phyloP scores from a whole-genome alignment of 2,797 vertebrate species.

The Echiichthys vipera region DNA sequence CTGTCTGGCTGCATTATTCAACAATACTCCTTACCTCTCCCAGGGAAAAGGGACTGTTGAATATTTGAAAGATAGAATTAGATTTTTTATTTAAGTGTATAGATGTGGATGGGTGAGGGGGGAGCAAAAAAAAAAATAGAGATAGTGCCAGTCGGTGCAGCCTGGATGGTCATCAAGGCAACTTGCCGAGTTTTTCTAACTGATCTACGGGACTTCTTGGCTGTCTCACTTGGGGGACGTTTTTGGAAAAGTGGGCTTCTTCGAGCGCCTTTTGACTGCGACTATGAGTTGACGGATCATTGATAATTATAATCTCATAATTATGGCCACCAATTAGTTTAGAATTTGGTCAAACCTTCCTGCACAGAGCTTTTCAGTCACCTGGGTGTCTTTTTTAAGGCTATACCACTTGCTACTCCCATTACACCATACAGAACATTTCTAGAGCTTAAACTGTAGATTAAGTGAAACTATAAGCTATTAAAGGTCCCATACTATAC shows the following conservation, averaged over 20 bases:
- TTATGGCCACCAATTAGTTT: slow-evolving; percentile 68
- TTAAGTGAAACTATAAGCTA: background rate
- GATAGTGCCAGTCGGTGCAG: slow-evolving; percentile 77
- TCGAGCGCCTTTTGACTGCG: slow-evolving; percentile 76
- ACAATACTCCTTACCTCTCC: slow-evolving; percentile 83
- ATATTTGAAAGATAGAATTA: slow-evolving; percentile 85
- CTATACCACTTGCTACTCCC: slow-evolving; percentile 1
- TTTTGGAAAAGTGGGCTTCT: slow-evolving; percentile 73
- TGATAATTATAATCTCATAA: slow-evolving; percentile 83
- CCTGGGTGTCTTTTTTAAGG: slow-evolving; percentile 24
- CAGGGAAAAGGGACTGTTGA: slow-evolving; percentile 80
- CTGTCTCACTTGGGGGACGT: slow-evolving; percentile 69
- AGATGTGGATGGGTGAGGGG: slow-evolving; percentile 62
- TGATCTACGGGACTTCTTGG: slow-evolving; percentile 80
- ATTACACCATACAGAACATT: slow-evolving; percentile 11
- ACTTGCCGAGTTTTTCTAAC: slow-evolving; percentile 79
- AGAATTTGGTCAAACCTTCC: slow-evolving; percentile 17
- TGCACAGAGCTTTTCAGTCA: slow-evolving; percentile 7
- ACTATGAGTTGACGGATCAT: slow-evolving; percentile 59
- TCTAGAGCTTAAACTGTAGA: slow-evolving; percentile 1
- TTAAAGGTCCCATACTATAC: too few species aligned
- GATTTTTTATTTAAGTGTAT: slow-evolving; percentile 84
- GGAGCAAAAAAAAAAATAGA: slow-evolving; percentile 49
- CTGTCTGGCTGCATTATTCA: slow-evolving; percentile 87
- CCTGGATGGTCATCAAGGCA: slow-evolving; percentile 81